A percentile compares a stretch with the other conserved stretches of the same genome.
These are phyloP conservation scores for Coenonympha arcania DNA, from an alignment of 2,888 invertebrate species.

Conservation along the genomic window DNA sequence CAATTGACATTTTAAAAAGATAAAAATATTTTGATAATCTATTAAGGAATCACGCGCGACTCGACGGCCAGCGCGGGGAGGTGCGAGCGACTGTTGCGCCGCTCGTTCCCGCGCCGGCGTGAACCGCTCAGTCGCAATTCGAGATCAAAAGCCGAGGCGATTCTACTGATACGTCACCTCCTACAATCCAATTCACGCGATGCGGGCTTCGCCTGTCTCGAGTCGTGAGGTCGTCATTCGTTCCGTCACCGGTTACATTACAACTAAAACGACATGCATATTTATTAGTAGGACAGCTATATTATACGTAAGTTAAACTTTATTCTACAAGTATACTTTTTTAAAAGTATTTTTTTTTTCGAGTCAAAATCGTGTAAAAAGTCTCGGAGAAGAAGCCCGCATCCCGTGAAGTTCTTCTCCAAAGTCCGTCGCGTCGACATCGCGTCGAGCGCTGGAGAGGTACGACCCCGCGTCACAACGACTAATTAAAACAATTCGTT, in stretches of 20 bases:
- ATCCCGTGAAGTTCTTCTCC: slow-evolving; percentile 17
- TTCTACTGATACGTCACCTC: slow-evolving; percentile 17
- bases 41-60: slow-evolving; percentile 53
- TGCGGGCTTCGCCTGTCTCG: slow-evolving; percentile 3
- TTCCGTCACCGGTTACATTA: neutral
- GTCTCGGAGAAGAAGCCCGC: slow-evolving; percentile 14
- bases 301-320: neutral
- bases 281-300: slow-evolving; percentile 5
- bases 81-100: slow-evolving; percentile 12
- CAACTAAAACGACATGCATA: slow-evolving; percentile 2
- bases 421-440: slow-evolving; percentile 9
- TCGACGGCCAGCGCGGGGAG: slow-evolving; percentile 13
- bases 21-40: slow-evolving; percentile 60
- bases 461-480: slow-evolving; percentile 20
- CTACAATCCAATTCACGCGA: slow-evolving; percentile 30
- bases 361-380: neutral
- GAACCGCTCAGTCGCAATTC: slow-evolving; percentile 47
- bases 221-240: neutral
- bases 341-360: neutral
- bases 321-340: neutral
- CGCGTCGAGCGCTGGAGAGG: slow-evolving; percentile 4
- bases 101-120: slow-evolving; percentile 28
- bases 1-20: slow-evolving; percentile 59
- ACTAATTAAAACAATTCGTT: slow-evolving; percentile 39
- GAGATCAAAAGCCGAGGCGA: slow-evolving; percentile 58